Percentiles rank a stretch among this genome's conserved stretches.
phyloP scores from a whole-genome alignment of 2,888 invertebrate species.

The Synanthedon andrenaeformis region DNA sequence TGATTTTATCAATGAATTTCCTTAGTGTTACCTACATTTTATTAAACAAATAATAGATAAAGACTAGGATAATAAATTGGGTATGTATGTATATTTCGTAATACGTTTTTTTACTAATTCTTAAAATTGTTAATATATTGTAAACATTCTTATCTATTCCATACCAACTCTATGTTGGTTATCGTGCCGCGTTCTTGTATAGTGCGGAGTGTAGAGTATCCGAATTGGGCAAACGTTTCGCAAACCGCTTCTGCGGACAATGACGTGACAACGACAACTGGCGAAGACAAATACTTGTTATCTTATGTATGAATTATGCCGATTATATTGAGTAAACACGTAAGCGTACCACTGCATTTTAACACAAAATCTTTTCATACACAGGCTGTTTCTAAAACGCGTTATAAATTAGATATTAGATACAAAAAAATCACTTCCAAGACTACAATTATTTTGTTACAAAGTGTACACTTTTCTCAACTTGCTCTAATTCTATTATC shows the following conservation, averaged over 20 bases:
- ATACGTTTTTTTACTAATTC: too few relatives aligned
- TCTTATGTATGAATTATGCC: slow-evolving; percentile 68
- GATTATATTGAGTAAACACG: slow-evolving; percentile 64
- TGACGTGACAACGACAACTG: slow-evolving; percentile 52
- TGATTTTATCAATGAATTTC: too few relatives aligned
- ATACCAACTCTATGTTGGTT: slow-evolving; percentile 21
- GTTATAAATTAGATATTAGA: too few relatives aligned
- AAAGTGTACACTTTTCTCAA: too few relatives aligned
- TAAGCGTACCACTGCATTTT: slow-evolving; percentile 53
- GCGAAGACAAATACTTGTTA: slow-evolving; percentile 65
- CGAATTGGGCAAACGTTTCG: slow-evolving; percentile 53
- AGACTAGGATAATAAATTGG: too few relatives aligned
- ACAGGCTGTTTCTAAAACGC: slow-evolving; percentile 32
- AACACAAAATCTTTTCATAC: slow-evolving; percentile 42
- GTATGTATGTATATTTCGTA: too few relatives aligned
- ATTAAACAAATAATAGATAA: too few relatives aligned
- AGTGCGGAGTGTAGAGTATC: slow-evolving; percentile 25
- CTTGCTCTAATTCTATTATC: too few relatives aligned
- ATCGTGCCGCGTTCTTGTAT: slow-evolving; percentile 3
- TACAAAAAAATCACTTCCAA: too few relatives aligned
- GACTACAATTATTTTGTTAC: too few relatives aligned
- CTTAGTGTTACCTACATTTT: too few relatives aligned
- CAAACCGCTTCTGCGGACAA: slow-evolving; percentile 56
- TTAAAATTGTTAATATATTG: neutral
- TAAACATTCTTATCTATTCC: slow-evolving; percentile 26